Conservation (phyloP, 1,140 invertebrate species). For the Marisa cornuarietis region DNA sequence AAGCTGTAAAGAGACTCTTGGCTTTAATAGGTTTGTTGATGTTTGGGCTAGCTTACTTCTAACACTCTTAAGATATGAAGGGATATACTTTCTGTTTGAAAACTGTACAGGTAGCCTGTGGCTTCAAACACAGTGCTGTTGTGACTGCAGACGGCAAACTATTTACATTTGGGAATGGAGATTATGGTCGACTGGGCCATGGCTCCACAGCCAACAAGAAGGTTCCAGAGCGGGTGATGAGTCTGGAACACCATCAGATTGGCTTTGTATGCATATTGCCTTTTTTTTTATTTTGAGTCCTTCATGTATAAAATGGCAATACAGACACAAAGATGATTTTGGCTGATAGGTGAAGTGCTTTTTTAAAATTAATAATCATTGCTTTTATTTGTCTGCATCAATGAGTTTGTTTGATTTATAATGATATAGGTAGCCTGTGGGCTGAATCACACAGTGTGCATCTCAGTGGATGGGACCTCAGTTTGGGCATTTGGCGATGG, state of each 20-base stretch:
- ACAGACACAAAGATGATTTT: too few relatives aligned
- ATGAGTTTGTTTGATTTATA: constrained; percentile 24
- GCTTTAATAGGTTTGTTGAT: too few relatives aligned
- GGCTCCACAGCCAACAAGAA: constrained; percentile 74
- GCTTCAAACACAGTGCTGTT: constrained; percentile 77
- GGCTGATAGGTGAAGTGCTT: too few relatives aligned
- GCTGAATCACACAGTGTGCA: constrained; percentile 74
- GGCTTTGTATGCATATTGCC: constrained; percentile 57
- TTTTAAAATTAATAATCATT: not conserved
- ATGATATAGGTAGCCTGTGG: constrained; percentile 71
- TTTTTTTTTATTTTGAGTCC: too few relatives aligned
- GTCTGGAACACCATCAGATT: constrained; percentile 65
- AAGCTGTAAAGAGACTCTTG: too few relatives aligned
- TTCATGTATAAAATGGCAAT: too few relatives aligned
- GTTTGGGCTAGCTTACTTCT: too few relatives aligned
- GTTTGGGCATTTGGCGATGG: constrained; percentile 78
- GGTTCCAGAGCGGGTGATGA: constrained; percentile 71
- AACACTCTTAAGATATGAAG: too few relatives aligned
- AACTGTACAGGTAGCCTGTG: constrained; percentile 70
- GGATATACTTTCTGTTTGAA: not conserved
- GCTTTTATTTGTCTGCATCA: not conserved
- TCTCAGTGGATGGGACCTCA: constrained; percentile 71
- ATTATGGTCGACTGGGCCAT: constrained; percentile 75
- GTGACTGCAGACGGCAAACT: constrained; percentile 75
- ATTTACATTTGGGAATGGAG: constrained; percentile 77